phyloP scores from a whole-genome alignment of 2,797 vertebrate species.

The Phoebastria nigripes region DNA sequence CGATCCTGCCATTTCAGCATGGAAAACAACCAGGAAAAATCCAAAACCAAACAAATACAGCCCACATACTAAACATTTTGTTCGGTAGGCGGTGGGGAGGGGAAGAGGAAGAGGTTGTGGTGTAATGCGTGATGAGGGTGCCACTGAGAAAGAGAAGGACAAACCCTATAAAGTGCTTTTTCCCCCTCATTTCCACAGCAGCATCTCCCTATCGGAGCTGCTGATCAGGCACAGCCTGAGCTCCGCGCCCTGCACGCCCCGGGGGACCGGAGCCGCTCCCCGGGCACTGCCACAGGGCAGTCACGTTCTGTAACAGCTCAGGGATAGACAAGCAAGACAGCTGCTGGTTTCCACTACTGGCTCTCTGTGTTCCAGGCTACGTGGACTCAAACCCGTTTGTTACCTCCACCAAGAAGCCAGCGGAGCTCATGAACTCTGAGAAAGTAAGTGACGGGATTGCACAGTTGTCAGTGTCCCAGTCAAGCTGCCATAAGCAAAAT shows the following conservation, averaged over 20 bases:
- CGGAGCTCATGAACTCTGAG: background rate
- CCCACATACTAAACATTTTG: background rate
- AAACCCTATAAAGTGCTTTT: background rate
- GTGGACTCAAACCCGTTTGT: background rate
- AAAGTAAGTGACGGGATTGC: background rate
- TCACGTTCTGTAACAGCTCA: background rate
- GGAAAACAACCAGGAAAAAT: background rate
- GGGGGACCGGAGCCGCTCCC: background rate
- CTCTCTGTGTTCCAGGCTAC: background rate
- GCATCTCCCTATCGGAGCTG: background rate
- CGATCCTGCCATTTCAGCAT: background rate
- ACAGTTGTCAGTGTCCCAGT: background rate
- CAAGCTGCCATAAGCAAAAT: background rate
- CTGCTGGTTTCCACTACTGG: background rate
- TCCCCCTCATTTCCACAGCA: background rate
- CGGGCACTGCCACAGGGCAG: background rate
- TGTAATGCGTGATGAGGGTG: background rate
- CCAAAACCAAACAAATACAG: background rate
- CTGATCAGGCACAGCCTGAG: background rate
- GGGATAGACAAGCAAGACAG: background rate
- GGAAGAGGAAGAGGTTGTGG: constrained; percentile 5
- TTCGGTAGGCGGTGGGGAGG: background rate
- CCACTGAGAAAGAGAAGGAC: background rate
- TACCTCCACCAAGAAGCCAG: background rate
- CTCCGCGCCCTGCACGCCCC: rapidly evolving